phyloP scores from a whole-genome alignment of 2,888 invertebrate species.

The Lysandra coridon region DNA sequence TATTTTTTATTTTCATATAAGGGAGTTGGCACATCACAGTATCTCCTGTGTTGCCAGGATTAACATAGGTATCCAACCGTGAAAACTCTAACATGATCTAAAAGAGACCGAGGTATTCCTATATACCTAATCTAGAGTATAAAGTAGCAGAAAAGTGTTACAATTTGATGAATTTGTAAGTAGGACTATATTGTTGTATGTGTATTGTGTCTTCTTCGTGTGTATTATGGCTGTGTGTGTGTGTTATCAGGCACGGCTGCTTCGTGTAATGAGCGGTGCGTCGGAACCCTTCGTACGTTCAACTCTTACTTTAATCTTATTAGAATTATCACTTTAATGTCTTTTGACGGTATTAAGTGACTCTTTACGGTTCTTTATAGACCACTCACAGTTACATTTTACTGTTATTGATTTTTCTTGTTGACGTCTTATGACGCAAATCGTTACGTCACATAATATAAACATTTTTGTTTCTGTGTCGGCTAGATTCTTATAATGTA shows the following conservation, averaged over 20 bases:
- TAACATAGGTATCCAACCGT: too few relatives aligned
- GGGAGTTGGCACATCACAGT: too few relatives aligned
- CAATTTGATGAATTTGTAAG: too few relatives aligned
- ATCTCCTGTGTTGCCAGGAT: too few relatives aligned
- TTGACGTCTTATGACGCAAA: neutral
- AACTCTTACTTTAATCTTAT: constrained; percentile 29
- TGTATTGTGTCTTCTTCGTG: neutral
- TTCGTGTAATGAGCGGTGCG: constrained; percentile 2
- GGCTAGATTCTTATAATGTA: too few relatives aligned
- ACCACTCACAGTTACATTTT: neutral
- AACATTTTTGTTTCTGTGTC: too few relatives aligned
- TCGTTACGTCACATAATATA: neutral
- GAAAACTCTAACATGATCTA: too few relatives aligned
- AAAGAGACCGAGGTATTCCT: too few relatives aligned
- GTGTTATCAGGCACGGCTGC: constrained; percentile 15
- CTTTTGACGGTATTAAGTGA: constrained; percentile 12
- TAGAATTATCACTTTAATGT: constrained; percentile 28
- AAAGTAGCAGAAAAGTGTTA: too few relatives aligned
- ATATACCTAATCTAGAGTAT: too few relatives aligned
- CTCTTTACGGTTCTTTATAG: constrained; percentile 22
- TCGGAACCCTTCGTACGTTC: constrained; percentile 25
- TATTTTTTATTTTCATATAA: too few relatives aligned
- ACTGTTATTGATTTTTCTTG: constrained; percentile 4
- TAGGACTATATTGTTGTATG: too few relatives aligned
- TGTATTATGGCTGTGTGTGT: neutral